Conservation (phyloP, 2,113 vertebrate genomes). For the Alectura lathami region DNA sequence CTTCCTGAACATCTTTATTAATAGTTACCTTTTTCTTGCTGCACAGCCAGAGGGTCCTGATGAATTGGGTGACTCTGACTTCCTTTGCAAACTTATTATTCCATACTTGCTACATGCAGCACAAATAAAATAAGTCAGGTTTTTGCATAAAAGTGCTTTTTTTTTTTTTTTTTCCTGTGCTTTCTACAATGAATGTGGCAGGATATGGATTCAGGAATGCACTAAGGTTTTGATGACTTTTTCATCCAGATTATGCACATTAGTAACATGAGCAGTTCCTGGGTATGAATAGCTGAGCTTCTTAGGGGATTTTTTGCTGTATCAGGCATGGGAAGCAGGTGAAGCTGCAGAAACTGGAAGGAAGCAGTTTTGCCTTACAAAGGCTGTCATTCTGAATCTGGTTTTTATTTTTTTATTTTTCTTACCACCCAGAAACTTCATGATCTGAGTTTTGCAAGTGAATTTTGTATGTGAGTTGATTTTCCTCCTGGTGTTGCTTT, state of each 20-base stretch:
- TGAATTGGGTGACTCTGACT: not conserved
- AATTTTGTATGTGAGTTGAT: not conserved
- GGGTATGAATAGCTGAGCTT: slow-evolving; percentile 1
- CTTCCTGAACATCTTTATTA: not conserved
- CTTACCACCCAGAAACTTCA: not conserved
- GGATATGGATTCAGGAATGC: not conserved
- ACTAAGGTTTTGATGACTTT: not conserved
- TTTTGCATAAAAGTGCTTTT: not conserved
- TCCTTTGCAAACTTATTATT: not conserved
- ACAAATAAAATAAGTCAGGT: not conserved
- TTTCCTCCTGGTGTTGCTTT: not conserved
- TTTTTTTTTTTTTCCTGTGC: not conserved
- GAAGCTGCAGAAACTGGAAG: slow-evolving; percentile 7
- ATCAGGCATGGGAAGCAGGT: slow-evolving; percentile 8
- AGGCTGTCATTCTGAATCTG: not conserved
- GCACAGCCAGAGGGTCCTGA: not conserved
- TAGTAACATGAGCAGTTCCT: slow-evolving; percentile 9
- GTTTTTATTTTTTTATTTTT: not conserved
- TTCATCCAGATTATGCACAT: slow-evolving; percentile 7
- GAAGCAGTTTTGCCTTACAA: slow-evolving; percentile 11
- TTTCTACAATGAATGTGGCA: not conserved
- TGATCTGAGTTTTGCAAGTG: not conserved
- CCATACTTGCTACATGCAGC: not conserved
- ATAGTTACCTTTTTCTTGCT: not conserved
- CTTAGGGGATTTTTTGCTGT: not conserved